Evolutionary conservation across 2,113 vertebrate genomes (phyloP), one percentile per base, ranked within the genome.

Genomic region (Cyanoliseus patagonus): DNA sequence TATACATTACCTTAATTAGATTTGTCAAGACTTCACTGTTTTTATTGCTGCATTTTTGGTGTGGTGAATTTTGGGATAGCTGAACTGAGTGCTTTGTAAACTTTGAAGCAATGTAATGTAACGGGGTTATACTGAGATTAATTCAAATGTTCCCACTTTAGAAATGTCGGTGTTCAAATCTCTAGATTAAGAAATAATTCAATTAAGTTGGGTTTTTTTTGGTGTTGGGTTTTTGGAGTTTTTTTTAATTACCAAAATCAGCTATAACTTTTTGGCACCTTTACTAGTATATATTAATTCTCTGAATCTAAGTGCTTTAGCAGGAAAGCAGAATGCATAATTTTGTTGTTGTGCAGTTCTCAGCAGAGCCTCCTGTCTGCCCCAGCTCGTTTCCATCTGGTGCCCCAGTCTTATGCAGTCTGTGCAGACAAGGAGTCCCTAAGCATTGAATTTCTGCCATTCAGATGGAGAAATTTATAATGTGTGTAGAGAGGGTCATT

Each of bases 401-500:
- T 74, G 6, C 9, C 14, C 7, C 35, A 82, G 14, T 64, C 41
- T 61, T 37, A 18, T 1, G 8, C 18, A 66, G 8, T 31, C 49
- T 79, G 39, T 55, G 16, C 7, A 77, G 55, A 25, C 8, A 51
- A 30, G 4, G 17, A 62, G 10, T 37, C 16, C 30, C 51, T 31
- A 57, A 30, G 3, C 30, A 16, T 10, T 47, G 10, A 72, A 44
- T 12, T 64, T 73, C 24, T 76, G 28, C 4, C 22, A 33, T 63
- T 68, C 27, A 53, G 5, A 7, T 30, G 17, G 17, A 66, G 23
- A 68, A 68, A 68, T 6, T 1, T 11, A 12, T 28, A 10, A 17
- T 1, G 0, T 46, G 30, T 2, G 2, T 44, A 59, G 3, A 79
- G 8, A 70, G 4, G 6, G 5, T 19, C 7, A 4, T 22, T 52